Conservation (phyloP, 2,113 vertebrate genomes). For the Solea solea region DNA sequence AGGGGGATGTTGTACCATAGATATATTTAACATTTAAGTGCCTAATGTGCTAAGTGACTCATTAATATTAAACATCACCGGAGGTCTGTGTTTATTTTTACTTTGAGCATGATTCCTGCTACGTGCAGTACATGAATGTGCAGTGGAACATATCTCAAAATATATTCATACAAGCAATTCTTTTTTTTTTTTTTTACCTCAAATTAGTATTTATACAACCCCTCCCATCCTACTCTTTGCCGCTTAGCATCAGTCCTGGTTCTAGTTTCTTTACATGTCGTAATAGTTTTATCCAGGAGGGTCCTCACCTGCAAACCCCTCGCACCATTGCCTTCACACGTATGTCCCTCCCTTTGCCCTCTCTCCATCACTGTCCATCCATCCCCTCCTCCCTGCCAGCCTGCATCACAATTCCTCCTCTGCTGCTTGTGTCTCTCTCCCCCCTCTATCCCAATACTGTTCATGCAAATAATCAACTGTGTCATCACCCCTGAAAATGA, state of each 20-base stretch:
- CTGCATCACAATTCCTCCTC: slow-evolving; percentile 67
- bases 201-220: background rate
- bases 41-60: slow-evolving; percentile 46
- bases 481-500: slow-evolving; percentile 54
- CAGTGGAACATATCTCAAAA: slow-evolving; percentile 26
- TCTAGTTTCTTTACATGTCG: slow-evolving; percentile 34
- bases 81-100: slow-evolving; percentile 60
- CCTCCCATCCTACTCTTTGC: background rate
- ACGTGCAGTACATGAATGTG: slow-evolving; percentile 9
- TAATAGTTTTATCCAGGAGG: slow-evolving; percentile 39
- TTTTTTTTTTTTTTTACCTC: background rate
- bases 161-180: slow-evolving; percentile 2
- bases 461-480: slow-evolving; percentile 62
- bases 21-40: slow-evolving; percentile 35
- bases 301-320: slow-evolving; percentile 72
- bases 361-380: slow-evolving; percentile 57
- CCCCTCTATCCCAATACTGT: slow-evolving; percentile 43
- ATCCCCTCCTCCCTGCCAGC: slow-evolving; percentile 50
- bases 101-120: slow-evolving; percentile 38
- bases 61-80: slow-evolving; percentile 57
- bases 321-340: slow-evolving; percentile 52
- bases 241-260: background rate
- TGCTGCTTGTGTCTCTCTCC: slow-evolving; percentile 41
- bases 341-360: slow-evolving; percentile 59
- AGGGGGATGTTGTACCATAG: slow-evolving; percentile 22